Conservation (phyloP, 30 jellyfish, hydroid and myxozoan genomes). For the Sanderia malayensis region DNA sequence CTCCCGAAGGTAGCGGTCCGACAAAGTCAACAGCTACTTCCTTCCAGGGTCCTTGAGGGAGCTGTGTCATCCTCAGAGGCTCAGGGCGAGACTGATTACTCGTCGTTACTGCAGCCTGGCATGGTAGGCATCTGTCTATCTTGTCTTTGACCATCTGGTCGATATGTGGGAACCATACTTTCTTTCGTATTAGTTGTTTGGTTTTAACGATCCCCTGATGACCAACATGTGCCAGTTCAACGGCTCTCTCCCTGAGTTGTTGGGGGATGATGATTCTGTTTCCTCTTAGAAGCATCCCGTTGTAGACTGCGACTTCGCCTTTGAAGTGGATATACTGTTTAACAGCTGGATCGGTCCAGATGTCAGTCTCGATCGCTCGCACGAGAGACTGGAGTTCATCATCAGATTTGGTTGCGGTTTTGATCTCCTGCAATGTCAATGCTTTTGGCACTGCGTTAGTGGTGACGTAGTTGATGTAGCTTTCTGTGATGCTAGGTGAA, state of each 20-base stretch:
- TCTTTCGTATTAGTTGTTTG: no score
- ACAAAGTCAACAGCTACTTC: slow-evolving; percentile 8
- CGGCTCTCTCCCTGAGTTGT: slow-evolving; percentile 1
- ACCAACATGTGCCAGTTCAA: no score
- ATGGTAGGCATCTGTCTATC: no score
- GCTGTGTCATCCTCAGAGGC: slow-evolving; percentile 22
- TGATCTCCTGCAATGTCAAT: not conserved
- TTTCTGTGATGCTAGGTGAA: slow-evolving; percentile 9
- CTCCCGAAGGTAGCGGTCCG: slow-evolving; percentile 30
- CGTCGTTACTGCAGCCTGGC: slow-evolving; percentile 6
- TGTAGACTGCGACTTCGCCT: not conserved
- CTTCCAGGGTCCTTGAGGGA: slow-evolving; percentile 9
- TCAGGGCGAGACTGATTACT: slow-evolving; percentile 7
- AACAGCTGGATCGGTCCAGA: not conserved
- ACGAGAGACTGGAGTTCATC: slow-evolving; percentile 1
- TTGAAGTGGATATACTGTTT: slow-evolving; percentile 13
- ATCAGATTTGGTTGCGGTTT: slow-evolving; percentile 3
- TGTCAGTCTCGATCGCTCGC: not conserved
- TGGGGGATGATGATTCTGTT: slow-evolving; percentile 14
- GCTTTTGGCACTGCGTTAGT: not conserved
- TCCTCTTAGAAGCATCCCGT: slow-evolving; percentile 5
- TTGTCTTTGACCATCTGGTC: slow-evolving; percentile 1
- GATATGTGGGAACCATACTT: no score
- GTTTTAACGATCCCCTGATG: no score
- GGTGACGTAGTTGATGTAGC: not conserved